Percentiles rank a stretch among this genome's conserved stretches.
These are phyloP conservation scores for Antrozous pallidus DNA, from an alignment of 2,797 vertebrate species.

Conservation along the genomic window DNA sequence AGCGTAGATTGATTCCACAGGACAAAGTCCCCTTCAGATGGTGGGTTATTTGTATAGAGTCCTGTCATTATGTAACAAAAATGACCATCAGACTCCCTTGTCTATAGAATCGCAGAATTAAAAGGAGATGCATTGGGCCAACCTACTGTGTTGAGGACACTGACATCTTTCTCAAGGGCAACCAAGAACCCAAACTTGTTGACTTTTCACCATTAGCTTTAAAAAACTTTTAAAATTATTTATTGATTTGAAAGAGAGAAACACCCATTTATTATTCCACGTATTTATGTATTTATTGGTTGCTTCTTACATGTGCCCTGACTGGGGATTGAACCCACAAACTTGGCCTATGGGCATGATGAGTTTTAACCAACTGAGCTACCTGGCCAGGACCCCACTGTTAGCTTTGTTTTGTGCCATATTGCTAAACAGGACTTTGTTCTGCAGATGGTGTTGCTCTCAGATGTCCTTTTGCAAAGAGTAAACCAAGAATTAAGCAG, in stretches of 20 bases:
- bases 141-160: background rate
- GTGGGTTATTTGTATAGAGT: background rate
- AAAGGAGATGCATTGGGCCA: background rate
- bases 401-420: background rate
- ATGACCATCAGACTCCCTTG: background rate
- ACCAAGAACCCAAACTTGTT: background rate
- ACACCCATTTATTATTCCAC: background rate
- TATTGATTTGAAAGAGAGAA: background rate
- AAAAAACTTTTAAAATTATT: background rate
- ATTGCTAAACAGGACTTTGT: background rate
- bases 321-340: background rate
- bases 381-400: background rate
- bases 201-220: background rate
- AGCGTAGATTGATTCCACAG: background rate
- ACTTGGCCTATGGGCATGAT: background rate
- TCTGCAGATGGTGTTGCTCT: background rate
- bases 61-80: background rate
- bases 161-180: background rate
- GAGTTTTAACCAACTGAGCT: background rate
- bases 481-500: background rate
- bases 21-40: background rate
- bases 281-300: background rate
- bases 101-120: background rate
- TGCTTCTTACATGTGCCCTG: background rate
- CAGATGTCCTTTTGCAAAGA: background rate